Evolutionary conservation across 2,888 invertebrate species (phyloP).

Genomic region (Dynastes grantii): DNA sequence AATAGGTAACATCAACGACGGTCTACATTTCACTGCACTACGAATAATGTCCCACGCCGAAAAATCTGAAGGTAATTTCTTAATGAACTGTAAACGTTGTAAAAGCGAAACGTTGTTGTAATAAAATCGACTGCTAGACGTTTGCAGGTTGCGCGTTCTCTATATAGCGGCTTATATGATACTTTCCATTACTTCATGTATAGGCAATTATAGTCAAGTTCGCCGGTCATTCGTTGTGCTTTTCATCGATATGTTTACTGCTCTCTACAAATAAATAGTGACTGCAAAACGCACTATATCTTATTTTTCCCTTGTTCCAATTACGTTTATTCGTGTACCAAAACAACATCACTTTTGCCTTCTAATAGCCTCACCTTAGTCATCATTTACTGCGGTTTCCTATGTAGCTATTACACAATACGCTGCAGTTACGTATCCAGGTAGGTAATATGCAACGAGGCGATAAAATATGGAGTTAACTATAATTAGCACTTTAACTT

Average conservation of each 20-base stretch:
- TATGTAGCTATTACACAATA: constrained; percentile 23
- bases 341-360: constrained; percentile 46
- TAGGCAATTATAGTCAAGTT: constrained; percentile 44
- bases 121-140: constrained; percentile 35
- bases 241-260: constrained; percentile 42
- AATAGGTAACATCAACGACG: too few relatives aligned
- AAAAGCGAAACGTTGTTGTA: constrained; percentile 37
- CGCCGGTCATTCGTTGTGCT: constrained; percentile 42
- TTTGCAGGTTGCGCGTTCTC: constrained; percentile 40
- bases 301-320: constrained; percentile 46
- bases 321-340: constrained; percentile 45
- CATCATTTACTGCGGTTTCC: constrained; percentile 41
- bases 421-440: neutral
- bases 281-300: constrained; percentile 37
- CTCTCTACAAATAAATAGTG: constrained; percentile 30
- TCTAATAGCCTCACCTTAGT: constrained; percentile 47
- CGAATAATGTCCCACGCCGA: neutral
- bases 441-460: neutral
- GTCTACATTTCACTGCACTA: neutral
- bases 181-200: constrained; percentile 43
- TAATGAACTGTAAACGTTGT: constrained; percentile 38
- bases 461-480: neutral
- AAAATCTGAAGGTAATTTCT: constrained; percentile 20
- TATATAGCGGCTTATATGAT: constrained; percentile 14
- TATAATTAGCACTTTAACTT: neutral